Evolutionary conservation across 2,888 invertebrate genomes (phyloP), one percentile per base, ranked within the genome.

Genomic region (Troilus luridus): DNA sequence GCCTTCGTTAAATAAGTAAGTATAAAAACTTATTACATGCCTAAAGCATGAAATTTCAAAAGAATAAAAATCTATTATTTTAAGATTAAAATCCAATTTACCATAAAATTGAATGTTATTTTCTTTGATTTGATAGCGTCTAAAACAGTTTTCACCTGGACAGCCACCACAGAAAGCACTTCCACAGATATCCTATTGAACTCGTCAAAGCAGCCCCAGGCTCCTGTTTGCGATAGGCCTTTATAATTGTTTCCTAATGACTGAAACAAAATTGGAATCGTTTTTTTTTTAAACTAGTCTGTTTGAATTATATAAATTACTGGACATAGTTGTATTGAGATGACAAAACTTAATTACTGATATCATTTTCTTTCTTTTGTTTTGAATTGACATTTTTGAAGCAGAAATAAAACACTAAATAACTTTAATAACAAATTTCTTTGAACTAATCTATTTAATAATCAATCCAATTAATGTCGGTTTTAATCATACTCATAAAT

Each of bases 131-230:
- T 97, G 92, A 99, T 97, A 17, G 98, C 98, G 94, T 99, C 98
- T 92, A 97, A 95, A 54, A 98, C 96, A 91, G 95, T 95, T 94
- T 97, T 98, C 12, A 92, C 92, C 95, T 99, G 99, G 0, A 98
- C 98, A 0, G 98, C 98, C 0, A 99, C 98, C 19, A 99, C 99
- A 67, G 98, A 99, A 92, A 99, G 94, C 91, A 99, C 99, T 94
- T 99, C 98, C 0, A 99, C 97, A 0, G 98, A 97, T 93, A 99
- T 99, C 91, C 98, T 96, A 94, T 99, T 99, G 94, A 99, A 99
- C 94, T 99, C 98, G 94, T 99, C 98, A 94, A 99, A 99, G 94
- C 99, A 99, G 62, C 98, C 98, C 98, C 98, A 98, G 17, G 98
- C 98, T 0, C 98, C 98, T 27, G 98, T 98, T 95, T 99, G 98